Conservation (phyloP, 2,888 invertebrate genomes). For the Drosophila antonietae region DNA sequence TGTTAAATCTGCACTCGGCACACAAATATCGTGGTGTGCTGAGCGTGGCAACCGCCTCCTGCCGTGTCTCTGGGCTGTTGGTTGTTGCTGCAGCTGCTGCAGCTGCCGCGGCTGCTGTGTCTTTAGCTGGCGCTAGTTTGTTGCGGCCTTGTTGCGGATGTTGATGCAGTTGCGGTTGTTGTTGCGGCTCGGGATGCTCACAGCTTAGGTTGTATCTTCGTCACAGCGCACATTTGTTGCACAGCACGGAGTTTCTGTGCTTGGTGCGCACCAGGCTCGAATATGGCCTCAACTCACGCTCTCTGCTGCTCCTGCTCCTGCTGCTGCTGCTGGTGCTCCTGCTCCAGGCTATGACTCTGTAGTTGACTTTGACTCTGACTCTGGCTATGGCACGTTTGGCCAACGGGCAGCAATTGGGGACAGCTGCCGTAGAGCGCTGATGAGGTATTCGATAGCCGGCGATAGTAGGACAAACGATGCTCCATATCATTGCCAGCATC, state of each 20-base stretch:
- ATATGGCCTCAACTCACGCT: constrained; percentile 57
- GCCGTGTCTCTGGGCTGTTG: constrained; percentile 29
- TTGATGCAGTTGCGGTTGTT: constrained; percentile 21
- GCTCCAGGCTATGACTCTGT: constrained; percentile 14
- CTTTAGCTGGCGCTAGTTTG: constrained; percentile 14
- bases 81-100: not conserved
- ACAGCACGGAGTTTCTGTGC: constrained; percentile 76
- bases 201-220: constrained; percentile 83
- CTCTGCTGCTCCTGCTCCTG: constrained; percentile 18
- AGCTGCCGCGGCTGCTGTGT: not conserved
- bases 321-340: constrained; percentile 4
- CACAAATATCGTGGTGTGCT: constrained; percentile 80
- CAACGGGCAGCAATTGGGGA: constrained; percentile 75
- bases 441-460: constrained; percentile 81
- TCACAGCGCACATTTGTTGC: constrained; percentile 84
- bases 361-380: constrained; percentile 6
- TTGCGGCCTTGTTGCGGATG: constrained; percentile 28
- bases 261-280: constrained; percentile 65
- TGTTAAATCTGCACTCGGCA: constrained; percentile 82
- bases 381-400: constrained; percentile 23
- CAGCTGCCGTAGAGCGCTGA: constrained; percentile 82
- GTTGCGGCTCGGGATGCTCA: constrained; percentile 71
- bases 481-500: constrained; percentile 79
- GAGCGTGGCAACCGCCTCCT: constrained; percentile 40
- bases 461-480: constrained; percentile 72